Evolutionary conservation across 2,888 invertebrate genomes (phyloP).

Genomic region (Drosophila histrio): DNA sequence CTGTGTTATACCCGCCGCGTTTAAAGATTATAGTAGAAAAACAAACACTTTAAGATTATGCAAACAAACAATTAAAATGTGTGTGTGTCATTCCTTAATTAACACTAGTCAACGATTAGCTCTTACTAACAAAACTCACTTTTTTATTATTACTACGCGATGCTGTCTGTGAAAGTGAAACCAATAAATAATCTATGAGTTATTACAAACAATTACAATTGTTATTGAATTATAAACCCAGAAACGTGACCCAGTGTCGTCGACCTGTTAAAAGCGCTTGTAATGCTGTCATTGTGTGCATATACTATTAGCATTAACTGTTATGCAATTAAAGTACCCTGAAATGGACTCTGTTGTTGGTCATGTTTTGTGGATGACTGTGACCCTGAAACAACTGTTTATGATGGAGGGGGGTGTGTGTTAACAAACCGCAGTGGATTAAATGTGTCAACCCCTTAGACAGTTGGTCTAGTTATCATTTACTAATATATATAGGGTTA

Average conservation of each 20-base stretch:
- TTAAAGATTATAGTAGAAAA: conserved; percentile 23
- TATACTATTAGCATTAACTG: conserved; percentile 3
- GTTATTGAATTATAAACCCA: not conserved
- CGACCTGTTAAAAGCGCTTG: conserved; percentile 28
- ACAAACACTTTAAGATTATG: not conserved
- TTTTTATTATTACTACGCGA: not conserved
- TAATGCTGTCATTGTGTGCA: conserved; percentile 17
- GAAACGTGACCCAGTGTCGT: conserved; percentile 43
- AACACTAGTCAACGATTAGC: not conserved
- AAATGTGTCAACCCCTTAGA: not conserved
- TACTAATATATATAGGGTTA: no score
- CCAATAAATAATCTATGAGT: not conserved
- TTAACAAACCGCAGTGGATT: conserved; percentile 6
- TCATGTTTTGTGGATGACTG: not conserved
- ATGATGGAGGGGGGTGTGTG: conserved; percentile 38
- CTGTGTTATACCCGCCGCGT: conserved; percentile 11
- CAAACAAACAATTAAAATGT: not conserved
- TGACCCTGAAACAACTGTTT: conserved; percentile 55
- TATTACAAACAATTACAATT: not conserved
- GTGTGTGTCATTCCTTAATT: not conserved
- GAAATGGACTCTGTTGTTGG: conserved; percentile 27
- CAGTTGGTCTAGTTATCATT: conserved; percentile 3
- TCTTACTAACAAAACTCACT: not conserved
- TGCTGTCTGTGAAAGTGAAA: conserved; percentile 43
- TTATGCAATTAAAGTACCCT: conserved; percentile 23